A percentile compares a stretch with the other conserved stretches of the same genome.
phyloP scores from a whole-genome alignment of 2,113 vertebrate genomes.

The Collichthys lucidus region DNA sequence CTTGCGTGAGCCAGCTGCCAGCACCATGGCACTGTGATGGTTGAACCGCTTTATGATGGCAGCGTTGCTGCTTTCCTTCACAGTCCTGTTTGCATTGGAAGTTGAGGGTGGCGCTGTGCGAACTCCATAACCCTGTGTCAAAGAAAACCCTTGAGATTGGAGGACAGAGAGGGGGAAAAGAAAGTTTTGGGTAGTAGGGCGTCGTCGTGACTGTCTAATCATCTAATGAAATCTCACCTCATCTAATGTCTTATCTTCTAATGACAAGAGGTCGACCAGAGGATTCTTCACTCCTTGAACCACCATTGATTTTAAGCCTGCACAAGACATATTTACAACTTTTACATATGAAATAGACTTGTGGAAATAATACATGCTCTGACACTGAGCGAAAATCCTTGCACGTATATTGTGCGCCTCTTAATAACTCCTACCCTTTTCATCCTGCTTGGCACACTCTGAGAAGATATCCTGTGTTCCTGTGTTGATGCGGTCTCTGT shows the following conservation, averaged over 20 bases:
- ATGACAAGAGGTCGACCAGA: conserved; percentile 91
- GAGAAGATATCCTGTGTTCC: conserved; percentile 97
- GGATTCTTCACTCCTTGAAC: conserved; percentile 98
- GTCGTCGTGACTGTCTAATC: background rate
- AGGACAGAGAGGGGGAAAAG: background rate
- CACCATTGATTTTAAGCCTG: conserved; percentile 96
- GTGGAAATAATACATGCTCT: background rate
- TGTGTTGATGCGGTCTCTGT: conserved; percentile 95
- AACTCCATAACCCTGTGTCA: conserved; percentile 90
- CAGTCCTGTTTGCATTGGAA: conserved; percentile 87
- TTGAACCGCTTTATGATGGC: conserved; percentile 99
- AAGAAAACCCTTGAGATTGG: conserved; percentile 20
- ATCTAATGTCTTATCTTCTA: conserved; percentile 96
- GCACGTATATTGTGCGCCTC: background rate
- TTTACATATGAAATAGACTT: background rate
- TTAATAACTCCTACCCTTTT: conserved; percentile 87
- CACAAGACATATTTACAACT: conserved; percentile 26
- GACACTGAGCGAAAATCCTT: background rate
- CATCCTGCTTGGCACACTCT: conserved; percentile 98
- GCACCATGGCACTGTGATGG: conserved; percentile 99
- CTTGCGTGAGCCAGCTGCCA: conserved; percentile 94
- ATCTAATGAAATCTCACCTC: conserved; percentile 86
- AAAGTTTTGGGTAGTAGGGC: background rate
- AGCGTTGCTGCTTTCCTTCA: conserved; percentile 95
- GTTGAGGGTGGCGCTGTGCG: conserved; percentile 86